Percentiles rank a stretch among this genome's conserved stretches.
phyloP scores from a whole-genome alignment of 64 coral and sea anemone species.

The Montipora foliosa region DNA sequence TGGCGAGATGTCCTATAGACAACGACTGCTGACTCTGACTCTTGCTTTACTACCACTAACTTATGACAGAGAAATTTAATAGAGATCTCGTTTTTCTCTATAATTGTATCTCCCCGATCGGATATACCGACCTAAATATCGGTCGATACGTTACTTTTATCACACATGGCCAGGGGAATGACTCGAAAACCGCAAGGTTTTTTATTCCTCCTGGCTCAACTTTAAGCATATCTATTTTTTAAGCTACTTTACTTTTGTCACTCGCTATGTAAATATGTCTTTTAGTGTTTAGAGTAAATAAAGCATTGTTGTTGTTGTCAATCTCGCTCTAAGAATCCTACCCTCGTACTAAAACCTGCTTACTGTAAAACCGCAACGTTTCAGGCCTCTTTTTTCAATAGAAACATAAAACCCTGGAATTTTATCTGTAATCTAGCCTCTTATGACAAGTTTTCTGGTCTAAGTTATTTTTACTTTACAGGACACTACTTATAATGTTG shows the following conservation, averaged over 20 bases:
- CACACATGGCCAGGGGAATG: not conserved
- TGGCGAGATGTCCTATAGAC: slow-evolving; percentile 11
- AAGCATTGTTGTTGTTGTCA: not conserved
- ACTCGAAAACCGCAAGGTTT: too few relatives aligned
- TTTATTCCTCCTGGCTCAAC: too few relatives aligned
- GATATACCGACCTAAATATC: slow-evolving; percentile 23
- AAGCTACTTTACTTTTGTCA: too few relatives aligned
- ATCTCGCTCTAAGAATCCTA: slow-evolving; percentile 22
- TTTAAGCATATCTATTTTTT: too few relatives aligned
- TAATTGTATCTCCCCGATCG: slow-evolving; percentile 1
- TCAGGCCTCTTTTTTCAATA: slow-evolving; percentile 55
- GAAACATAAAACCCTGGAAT: slow-evolving; percentile 53
- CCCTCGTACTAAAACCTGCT: not conserved
- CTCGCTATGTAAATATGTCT: too few relatives aligned
- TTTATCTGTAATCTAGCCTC: not conserved
- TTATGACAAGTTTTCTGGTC: not conserved
- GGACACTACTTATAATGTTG: not conserved
- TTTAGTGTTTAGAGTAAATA: too few relatives aligned
- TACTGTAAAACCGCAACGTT: slow-evolving; percentile 51
- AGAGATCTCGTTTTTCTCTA: slow-evolving; percentile 39
- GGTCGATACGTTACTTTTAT: slow-evolving; percentile 31
- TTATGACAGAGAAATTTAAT: not conserved
- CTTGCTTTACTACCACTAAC: slow-evolving; percentile 17
- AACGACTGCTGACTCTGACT: not conserved
- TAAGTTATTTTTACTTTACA: not conserved